A percentile compares a stretch with the other conserved stretches of the same genome.
These are phyloP conservation scores for Pelosia muscerda DNA, from an alignment of 2,888 invertebrate species.

Conservation along the genomic window DNA sequence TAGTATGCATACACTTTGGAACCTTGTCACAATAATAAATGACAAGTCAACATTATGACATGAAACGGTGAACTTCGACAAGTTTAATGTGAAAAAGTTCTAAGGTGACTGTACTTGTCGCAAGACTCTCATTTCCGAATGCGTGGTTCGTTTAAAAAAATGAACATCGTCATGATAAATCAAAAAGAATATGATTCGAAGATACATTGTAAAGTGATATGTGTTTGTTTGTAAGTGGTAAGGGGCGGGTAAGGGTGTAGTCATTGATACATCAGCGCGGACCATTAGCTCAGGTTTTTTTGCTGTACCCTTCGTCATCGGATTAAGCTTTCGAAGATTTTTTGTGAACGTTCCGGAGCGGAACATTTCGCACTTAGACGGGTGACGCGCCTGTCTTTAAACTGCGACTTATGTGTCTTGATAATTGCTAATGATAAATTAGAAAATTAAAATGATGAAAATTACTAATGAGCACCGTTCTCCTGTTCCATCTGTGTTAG, in stretches of 20 bases:
- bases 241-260: conserved; percentile 29
- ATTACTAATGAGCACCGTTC: too few relatives aligned
- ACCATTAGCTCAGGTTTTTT: conserved; percentile 57
- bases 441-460: conserved; percentile 23
- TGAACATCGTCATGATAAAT: too few relatives aligned
- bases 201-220: conserved; percentile 23
- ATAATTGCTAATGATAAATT: conserved; percentile 35
- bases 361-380: conserved; percentile 65
- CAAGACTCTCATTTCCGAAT: too few relatives aligned
- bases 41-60: too few relatives aligned
- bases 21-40: too few relatives aligned
- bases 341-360: conserved; percentile 48
- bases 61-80: too few relatives aligned
- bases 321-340: conserved; percentile 61
- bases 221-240: conserved; percentile 42
- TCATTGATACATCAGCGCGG: conserved; percentile 57
- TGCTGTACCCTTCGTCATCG: conserved; percentile 52
- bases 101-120: too few relatives aligned
- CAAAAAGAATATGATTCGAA: conserved; percentile 15
- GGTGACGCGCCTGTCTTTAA: conserved; percentile 27
- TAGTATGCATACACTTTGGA: too few relatives aligned
- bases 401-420: conserved; percentile 47
- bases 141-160: too few relatives aligned
- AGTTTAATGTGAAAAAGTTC: too few relatives aligned
- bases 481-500: too few relatives aligned